phyloP scores from a whole-genome alignment of 1,140 invertebrate genomes.

The Melipona quadrifasciata region DNA sequence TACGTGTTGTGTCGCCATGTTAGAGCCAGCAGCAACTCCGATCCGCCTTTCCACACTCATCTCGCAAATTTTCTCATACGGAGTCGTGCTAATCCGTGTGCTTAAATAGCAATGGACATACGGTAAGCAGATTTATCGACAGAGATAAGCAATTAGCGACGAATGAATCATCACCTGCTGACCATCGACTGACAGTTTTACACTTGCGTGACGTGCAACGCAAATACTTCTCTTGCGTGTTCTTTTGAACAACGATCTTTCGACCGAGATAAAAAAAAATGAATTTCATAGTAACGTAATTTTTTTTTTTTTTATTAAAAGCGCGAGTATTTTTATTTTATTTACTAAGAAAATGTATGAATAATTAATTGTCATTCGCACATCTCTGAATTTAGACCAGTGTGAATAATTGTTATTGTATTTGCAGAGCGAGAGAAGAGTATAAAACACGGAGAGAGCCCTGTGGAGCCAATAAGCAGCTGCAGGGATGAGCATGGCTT shows the following conservation, averaged over 20 bases:
- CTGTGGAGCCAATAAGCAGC: conserved; percentile 83
- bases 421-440: conserved; percentile 83
- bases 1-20: conserved; percentile 61
- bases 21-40: conserved; percentile 60
- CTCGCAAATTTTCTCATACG: conserved; percentile 63
- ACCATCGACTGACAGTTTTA: background rate
- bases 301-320: no score
- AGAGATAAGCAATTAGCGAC: background rate
- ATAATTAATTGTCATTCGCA: no score
- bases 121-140: conserved; percentile 41
- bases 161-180: background rate
- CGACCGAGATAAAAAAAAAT: background rate
- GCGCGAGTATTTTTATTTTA: no score
- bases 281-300: no score
- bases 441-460: conserved; percentile 81
- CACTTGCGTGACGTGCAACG: background rate
- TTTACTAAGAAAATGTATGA: no score
- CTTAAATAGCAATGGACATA: conserved; percentile 69
- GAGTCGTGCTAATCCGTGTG: conserved; percentile 61
- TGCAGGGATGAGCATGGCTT: conserved; percentile 85
- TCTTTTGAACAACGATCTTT: background rate
- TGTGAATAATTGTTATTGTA: background rate
- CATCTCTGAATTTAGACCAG: no score
- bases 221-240: background rate
- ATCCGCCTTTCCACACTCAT: conserved; percentile 62